These are phyloP conservation scores for Psephotus haematonotus DNA, from an alignment of 2,113 vertebrate genomes.

Conservation along the genomic window DNA sequence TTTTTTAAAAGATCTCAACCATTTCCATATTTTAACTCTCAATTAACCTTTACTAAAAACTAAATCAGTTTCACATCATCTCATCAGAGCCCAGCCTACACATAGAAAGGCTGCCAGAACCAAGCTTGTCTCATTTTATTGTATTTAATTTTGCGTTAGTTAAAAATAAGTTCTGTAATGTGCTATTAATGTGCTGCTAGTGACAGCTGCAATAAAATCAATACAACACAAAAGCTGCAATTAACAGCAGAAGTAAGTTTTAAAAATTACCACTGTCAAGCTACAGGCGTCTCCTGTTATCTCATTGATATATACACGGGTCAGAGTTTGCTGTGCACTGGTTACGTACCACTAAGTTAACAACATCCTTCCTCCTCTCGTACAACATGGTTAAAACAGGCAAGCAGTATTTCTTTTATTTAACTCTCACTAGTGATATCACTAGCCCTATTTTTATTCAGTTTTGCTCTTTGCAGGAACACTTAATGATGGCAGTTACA, in stretches of 20 bases:
- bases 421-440: neutral
- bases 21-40: neutral
- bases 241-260: neutral
- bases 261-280: neutral
- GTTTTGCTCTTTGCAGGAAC: neutral
- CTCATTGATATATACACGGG: neutral
- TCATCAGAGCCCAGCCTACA: neutral
- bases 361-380: neutral
- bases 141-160: neutral
- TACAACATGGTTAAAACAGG: neutral
- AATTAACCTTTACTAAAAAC: constrained; percentile 25
- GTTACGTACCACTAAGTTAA: neutral
- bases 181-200: neutral
- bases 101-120: neutral
- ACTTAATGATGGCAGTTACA: neutral
- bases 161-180: constrained; percentile 1
- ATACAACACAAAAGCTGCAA: neutral
- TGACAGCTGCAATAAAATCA: constrained; percentile 4
- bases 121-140: neutral
- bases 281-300: neutral
- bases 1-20: neutral
- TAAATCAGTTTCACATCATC: neutral
- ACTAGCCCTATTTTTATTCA: neutral
- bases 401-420: neutral
- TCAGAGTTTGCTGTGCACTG: neutral